Evolutionary conservation across 1,140 invertebrate genomes (phyloP).

Genomic region (Babylonia areolata): DNA sequence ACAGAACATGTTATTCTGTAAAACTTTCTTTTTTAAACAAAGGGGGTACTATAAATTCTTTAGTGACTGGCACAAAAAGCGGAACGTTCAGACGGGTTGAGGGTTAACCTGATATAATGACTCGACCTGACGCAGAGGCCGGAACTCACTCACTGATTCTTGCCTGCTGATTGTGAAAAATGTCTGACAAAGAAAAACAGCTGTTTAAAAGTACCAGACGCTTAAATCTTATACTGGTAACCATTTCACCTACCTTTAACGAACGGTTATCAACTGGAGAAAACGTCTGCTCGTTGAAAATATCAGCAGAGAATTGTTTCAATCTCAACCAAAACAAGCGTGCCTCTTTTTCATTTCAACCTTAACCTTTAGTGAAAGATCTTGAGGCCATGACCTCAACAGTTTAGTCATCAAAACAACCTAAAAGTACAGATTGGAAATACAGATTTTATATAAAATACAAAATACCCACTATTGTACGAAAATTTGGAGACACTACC

Average conservation of each 20-base stretch:
- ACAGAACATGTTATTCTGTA: too few relatives aligned
- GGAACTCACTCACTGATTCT: neutral
- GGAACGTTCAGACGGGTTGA: too few relatives aligned
- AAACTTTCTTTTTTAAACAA: too few relatives aligned
- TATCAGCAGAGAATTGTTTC: neutral
- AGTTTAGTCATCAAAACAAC: too few relatives aligned
- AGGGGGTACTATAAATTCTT: too few relatives aligned
- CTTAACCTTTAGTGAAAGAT: neutral
- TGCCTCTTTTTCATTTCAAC: conserved; percentile 16
- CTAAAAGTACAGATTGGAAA: too few relatives aligned
- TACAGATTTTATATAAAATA: too few relatives aligned
- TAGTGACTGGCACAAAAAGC: too few relatives aligned
- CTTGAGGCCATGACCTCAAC: too few relatives aligned
- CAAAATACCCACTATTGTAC: too few relatives aligned
- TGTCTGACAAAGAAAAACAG: neutral
- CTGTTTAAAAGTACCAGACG: neutral
- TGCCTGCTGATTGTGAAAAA: neutral
- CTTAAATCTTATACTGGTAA: neutral
- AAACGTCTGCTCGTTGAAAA: neutral
- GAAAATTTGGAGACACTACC: too few relatives aligned
- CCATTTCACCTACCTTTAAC: neutral
- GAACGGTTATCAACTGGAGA: neutral
- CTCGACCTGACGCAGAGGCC: neutral
- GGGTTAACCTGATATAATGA: neutral
- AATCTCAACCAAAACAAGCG: conserved; percentile 19